Evolutionary conservation across 2,888 invertebrate genomes (phyloP), one percentile per base, ranked within the genome.

Genomic region (Yponomeuta cagnagella): DNA sequence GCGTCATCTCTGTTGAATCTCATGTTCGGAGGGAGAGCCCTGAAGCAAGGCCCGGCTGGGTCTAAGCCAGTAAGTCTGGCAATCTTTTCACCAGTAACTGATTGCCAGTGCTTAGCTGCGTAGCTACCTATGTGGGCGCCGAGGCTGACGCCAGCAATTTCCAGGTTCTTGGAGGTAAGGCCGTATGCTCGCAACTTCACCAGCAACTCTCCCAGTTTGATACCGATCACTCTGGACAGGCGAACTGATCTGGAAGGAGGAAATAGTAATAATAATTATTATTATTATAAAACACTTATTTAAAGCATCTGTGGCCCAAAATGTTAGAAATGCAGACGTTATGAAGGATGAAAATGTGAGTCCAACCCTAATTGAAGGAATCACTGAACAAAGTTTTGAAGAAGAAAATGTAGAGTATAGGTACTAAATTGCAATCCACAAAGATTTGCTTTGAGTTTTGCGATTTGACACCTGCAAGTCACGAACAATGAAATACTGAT

Each of bases 1-100:
- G 83, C 90, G 48, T 91, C 90, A 0, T 82, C 77, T 1, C 75
- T 73, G 6, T 79, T 77, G 0, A 92, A 73, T 65, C 84, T 86
- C 9, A 82, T 75, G 1, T 84, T 80, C 0, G 78, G 70, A 0
- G 82, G 81, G 2, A 92, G 58, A 0, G 80, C 76, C 23, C 90
- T 81, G 70, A 80, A 92, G 72, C 92, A 92, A 0, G 92, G 91
- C 0, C 92, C 92, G 0, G 92, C 88, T 1, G 90, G 91, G 30
- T 92, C 92, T 4, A 92, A 72, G 0, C 89, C 92, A 0, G 90
- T 90, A 10, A 92, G 15, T 72, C 89, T 81, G 0, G 81, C 77
- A 1, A 85, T 83, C 73, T 89, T 90, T 70, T 78, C 80, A 0
- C 91, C 90, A 0, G 89, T 90, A 0, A 72, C 73, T 1, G 81